phyloP scores from a whole-genome alignment of 2,888 invertebrate genomes.

The Dione vanillae region DNA sequence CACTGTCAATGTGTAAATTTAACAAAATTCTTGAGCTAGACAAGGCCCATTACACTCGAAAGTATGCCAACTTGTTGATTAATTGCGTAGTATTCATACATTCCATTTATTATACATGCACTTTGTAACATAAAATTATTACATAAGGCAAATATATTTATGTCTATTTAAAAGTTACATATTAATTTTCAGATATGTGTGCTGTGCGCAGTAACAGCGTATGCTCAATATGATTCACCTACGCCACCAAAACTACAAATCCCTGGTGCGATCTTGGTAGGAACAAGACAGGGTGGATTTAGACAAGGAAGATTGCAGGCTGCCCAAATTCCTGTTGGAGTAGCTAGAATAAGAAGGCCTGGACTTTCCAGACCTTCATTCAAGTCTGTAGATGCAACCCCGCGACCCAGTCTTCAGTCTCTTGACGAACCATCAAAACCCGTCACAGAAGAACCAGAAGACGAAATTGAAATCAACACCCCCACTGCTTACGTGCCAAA shows the following conservation, averaged over 20 bases:
- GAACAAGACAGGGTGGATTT: slow-evolving; percentile 70
- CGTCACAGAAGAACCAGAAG: slow-evolving; percentile 88
- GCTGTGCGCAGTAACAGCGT: slow-evolving; percentile 80
- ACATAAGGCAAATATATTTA: not conserved
- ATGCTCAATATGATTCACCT: slow-evolving; percentile 82
- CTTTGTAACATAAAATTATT: not conserved
- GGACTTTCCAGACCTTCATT: slow-evolving; percentile 75
- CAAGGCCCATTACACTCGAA: slow-evolving; percentile 67
- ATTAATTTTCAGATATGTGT: slow-evolving; percentile 73
- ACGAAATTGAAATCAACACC: slow-evolving; percentile 83
- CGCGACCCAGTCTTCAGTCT: slow-evolving; percentile 75
- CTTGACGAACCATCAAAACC: slow-evolving; percentile 85
- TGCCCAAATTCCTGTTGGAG: slow-evolving; percentile 59
- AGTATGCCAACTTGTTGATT: slow-evolving; percentile 61
- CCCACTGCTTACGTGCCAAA: slow-evolving; percentile 79
- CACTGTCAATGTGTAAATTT: slow-evolving; percentile 45
- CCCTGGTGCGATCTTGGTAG: slow-evolving; percentile 85
- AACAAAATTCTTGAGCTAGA: slow-evolving; percentile 49
- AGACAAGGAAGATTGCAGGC: slow-evolving; percentile 72
- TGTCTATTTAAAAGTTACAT: not conserved
- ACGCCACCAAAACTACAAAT: slow-evolving; percentile 87
- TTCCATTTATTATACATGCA: slow-evolving; percentile 41
- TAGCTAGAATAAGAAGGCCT: slow-evolving; percentile 71
- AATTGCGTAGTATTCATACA: slow-evolving; percentile 57
- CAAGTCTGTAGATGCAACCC: slow-evolving; percentile 75